Evolutionary conservation across 2,888 invertebrate species (phyloP), one percentile per base, ranked within the genome.

Genomic region (Andrena praecox): DNA sequence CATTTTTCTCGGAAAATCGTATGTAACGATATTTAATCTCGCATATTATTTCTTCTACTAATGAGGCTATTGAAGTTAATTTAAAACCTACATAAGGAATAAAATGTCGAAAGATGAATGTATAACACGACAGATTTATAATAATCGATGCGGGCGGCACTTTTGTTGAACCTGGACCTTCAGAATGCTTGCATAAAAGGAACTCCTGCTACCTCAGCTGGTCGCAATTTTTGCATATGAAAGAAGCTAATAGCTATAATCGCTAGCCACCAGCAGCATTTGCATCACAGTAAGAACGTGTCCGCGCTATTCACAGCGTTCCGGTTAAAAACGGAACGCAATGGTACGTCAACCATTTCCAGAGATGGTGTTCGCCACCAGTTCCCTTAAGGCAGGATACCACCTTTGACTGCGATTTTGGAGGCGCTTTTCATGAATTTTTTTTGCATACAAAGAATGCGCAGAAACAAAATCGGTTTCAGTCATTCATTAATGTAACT

Each of bases 191-290:
- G 12, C 16, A 24, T 8, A 20, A 69, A 42, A 29, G 4, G 24
- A 16, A 16, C 16, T 16, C 35, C 8, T 3, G 16, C 27, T 69
- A 35, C 56, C 5, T 59, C 10, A 59, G n/a, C 20, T 6, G 10
- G 2, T 42, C 42, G 42, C 0, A 42, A n/a, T 12, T 20, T 42
- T 70, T 24, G 70, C 60, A 33, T 24, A 50, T 16, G 60, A 60
- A 71, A 8, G 29, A 16, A 50, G 2, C 24, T 72, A 52, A 63
- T 71, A 24, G 20, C 62, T 4, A 16, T 63, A 60, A 60, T 48
- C n/a, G 16, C n/a, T 12, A 54, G 64, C 72, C 24, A 27, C 20
- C 20, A 1, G 0, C 1, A n/a, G 12, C 27, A 35, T 54, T 12
- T 35, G 33, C 52, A 27, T 35, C 10, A 8, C 7, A 42, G 35